Base-by-base conservation (phyloP, 2,797 vertebrate genomes). In the Sus cebifrons region DNA sequence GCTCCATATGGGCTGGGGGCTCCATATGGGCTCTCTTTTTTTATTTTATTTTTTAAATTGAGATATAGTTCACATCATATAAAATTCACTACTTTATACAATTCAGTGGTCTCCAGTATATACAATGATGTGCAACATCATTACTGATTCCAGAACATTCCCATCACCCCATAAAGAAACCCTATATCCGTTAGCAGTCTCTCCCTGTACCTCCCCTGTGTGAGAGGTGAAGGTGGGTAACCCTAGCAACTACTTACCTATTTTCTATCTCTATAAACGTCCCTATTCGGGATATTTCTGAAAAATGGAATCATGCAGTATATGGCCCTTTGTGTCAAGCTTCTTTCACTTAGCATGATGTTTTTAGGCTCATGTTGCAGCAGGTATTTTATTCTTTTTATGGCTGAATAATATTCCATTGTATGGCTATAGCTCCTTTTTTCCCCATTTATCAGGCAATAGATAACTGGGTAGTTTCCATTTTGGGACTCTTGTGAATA, bases 291-390 rank as follows among this genome's bases (percentile, higher is more conserved):
- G 16, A 49, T 54, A 52, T 40, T 68, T 91, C 74, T 6, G 65
- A 23, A 68, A 88, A 74, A 70, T 56, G 29, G 9, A 88, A 86
- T 56, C 5, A 64, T n/a, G 27, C 3, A 25, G 12, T n/a, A 67
- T 1, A 1, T 60, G 14, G 54, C 6, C n/a, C 73, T 54, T 81
- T 79, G 36, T 77, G 9, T 64, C 49, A 84, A 29, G 16, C 64
- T 60, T 89, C 23, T 91, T 95, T 54, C 64, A 68, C 13, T 89
- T n/a, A 75, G 44, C 68, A 32, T 52, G 70, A 49, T 58, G 20
- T 60, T 88, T 96, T 23, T 92, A 68, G 78, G 64, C 70, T 86
- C 64, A 77, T 71, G 13, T 74, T 86, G 40, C 25, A 71, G 36
- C 75, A 82, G 29, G 21, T 77, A 27, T 29, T 44, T 78, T 21